Evolutionary conservation across 2,888 invertebrate genomes (phyloP).

Genomic region (Erpobdella octoculata): DNA sequence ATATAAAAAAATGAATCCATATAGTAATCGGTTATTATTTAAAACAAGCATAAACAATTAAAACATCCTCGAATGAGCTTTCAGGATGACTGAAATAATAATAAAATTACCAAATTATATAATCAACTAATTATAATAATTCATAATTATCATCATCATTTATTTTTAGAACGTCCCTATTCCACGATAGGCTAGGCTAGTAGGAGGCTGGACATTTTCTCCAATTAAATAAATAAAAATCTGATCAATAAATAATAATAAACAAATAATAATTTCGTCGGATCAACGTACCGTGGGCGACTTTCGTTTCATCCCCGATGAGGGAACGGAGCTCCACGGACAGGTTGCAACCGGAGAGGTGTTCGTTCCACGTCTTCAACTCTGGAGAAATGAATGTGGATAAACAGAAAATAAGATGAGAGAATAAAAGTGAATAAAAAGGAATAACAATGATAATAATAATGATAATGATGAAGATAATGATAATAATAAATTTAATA

Average conservation of each 20-base stretch:
- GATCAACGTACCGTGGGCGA: background rate
- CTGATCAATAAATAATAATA: too few species aligned
- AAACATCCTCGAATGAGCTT: too few species aligned
- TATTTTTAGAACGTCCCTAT: too few species aligned
- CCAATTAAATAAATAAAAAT: too few species aligned
- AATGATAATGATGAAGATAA: background rate
- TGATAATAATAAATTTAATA: background rate
- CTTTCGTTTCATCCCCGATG: background rate
- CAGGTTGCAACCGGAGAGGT: slow-evolving; percentile 19
- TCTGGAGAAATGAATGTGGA: slow-evolving; percentile 2
- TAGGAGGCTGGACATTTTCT: too few species aligned
- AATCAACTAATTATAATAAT: background rate
- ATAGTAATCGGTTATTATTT: too few species aligned
- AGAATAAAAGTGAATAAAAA: background rate
- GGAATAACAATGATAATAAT: background rate
- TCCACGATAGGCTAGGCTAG: too few species aligned
- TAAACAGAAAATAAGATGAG: background rate
- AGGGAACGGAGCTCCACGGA: background rate
- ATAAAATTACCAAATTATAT: background rate
- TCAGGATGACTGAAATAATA: too few species aligned
- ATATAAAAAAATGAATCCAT: too few species aligned
- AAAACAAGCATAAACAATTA: too few species aligned
- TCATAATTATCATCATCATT: too few species aligned
- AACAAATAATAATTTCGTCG: too few species aligned
- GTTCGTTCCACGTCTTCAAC: slow-evolving; percentile 24